Base-by-base conservation (phyloP, 1,140 invertebrate genomes). In the Antheraea mylitta region DNA sequence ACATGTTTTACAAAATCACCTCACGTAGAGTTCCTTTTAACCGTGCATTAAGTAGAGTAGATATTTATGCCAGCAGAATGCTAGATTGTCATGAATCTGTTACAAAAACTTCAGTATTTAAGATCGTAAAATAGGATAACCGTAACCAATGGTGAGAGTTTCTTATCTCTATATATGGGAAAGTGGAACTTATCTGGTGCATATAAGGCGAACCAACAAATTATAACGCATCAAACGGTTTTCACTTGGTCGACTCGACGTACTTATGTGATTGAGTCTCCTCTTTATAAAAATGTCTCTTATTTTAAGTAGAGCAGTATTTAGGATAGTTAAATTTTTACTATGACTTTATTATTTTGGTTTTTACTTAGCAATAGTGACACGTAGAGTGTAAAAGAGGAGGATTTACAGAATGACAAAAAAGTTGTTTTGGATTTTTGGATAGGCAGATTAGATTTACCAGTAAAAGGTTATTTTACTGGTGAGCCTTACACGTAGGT, bases 201-300 rank as follows among this genome's bases (percentile, higher is more conserved):
- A 38, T 73, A 77, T 73, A 81, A 70, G 76, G 79, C 64, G 42
- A 70, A 18, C 7, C 59, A 66, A 69, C 73, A 74, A 74, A 71
- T 76, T 71, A 74, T 76, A 58, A n/a, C 16, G 10, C 64, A 69
- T 77, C 69, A 62, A 74, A 68, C 67, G 48, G 38, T 78, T 80
- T 75, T 78, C 78, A 72, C 74, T 75, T 65, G 36, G 13, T 53
- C 45, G 45, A 53, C 16, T 53, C 45, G 45, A 16, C 45, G 5
- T 53, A 53, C 16, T 6, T n/a, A n/a, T n/a, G n/a, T n/a, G n/a
- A n/a, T n/a, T n/a, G n/a, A n/a, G n/a, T n/a, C n/a, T n/a, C 7
- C 7, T 3, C 38, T 42, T 0, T 42, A 42, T 11, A 42, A 42
- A 42, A 42, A 42, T 42, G 7, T 42, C 38, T 8, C 7, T 38